phyloP scores from a whole-genome alignment of 2,797 vertebrate species.

The Merluccius polli region DNA sequence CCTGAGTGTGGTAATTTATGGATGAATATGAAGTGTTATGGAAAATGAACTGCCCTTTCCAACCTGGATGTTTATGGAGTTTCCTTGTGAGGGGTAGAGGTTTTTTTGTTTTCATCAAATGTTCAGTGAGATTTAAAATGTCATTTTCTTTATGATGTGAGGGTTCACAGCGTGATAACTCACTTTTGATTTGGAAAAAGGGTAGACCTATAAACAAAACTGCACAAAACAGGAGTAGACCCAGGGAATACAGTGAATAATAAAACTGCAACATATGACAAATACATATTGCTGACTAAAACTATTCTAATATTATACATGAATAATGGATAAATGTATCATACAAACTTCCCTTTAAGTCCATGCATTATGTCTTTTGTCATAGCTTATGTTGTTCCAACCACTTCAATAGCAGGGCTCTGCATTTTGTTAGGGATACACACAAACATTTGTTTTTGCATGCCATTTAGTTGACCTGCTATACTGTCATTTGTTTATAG shows the following conservation, averaged over 20 bases:
- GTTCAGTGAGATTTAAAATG: constrained; percentile 2
- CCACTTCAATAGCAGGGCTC: background rate
- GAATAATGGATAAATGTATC: background rate
- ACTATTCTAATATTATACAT: background rate
- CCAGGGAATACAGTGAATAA: background rate
- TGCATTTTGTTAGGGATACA: background rate
- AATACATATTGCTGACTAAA: background rate
- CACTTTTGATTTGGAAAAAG: background rate
- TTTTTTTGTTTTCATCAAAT: background rate
- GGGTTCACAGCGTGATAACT: background rate
- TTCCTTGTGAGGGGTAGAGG: background rate
- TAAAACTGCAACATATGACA: background rate
- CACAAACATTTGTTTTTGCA: background rate
- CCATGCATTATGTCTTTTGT: background rate
- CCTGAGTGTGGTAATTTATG: constrained; percentile 44
- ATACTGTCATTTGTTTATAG: background rate
- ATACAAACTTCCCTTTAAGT: background rate
- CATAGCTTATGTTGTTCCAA: background rate
- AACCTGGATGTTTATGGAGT: background rate
- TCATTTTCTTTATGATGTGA: background rate
- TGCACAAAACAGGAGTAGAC: background rate
- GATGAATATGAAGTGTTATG: constrained; percentile 32
- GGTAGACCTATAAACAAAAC: background rate
- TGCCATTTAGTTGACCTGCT: background rate
- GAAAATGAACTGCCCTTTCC: constrained; percentile 10